Conservation (phyloP, 2,113 vertebrate species). For the Himantopus leucocephalus region DNA sequence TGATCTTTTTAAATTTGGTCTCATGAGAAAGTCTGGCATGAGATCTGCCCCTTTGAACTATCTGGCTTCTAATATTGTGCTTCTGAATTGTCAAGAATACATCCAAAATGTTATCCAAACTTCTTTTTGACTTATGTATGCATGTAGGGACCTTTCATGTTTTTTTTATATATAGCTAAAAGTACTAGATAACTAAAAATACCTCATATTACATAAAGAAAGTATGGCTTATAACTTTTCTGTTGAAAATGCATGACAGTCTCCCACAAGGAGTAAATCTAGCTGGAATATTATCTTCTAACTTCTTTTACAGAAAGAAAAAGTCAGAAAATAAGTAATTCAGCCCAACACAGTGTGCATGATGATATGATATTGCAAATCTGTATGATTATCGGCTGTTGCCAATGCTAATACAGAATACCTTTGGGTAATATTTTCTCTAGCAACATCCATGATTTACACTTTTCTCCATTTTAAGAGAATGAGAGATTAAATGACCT, state of each 20-base stretch:
- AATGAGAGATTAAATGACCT: conserved; percentile 45
- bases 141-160: not conserved
- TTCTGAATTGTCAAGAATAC: not conserved
- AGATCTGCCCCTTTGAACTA: not conserved
- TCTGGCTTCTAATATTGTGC: not conserved
- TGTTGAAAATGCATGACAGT: not conserved
- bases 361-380: not conserved
- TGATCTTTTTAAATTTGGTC: not conserved
- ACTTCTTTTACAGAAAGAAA: not conserved
- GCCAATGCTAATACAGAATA: not conserved
- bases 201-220: not conserved
- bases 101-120: not conserved
- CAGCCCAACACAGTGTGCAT: not conserved
- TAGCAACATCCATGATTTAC: not conserved
- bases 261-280: not conserved
- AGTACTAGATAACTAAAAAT: not conserved
- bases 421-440: not conserved
- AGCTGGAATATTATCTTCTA: not conserved
- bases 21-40: not conserved
- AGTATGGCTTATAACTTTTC: not conserved
- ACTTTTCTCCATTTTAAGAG: conserved; percentile 3
- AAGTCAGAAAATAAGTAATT: not conserved
- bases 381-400: conserved; percentile 27
- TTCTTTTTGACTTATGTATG: not conserved
- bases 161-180: not conserved